phyloP scores from a whole-genome alignment of 2,888 invertebrate species.

The Microdon myrmicae region DNA sequence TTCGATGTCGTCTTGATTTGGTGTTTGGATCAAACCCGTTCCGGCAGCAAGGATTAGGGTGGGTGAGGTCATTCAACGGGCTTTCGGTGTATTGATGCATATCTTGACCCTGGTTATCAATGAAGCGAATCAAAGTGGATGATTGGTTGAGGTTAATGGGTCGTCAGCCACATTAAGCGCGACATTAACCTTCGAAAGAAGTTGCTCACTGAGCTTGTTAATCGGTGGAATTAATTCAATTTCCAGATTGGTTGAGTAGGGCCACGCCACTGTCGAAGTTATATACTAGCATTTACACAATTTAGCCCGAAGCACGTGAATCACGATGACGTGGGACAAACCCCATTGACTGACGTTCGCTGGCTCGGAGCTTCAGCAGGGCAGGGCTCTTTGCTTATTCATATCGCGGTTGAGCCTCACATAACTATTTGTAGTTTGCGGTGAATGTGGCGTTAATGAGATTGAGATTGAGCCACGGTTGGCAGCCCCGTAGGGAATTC shows the following conservation, averaged over 20 bases:
- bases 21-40: constrained; percentile 40
- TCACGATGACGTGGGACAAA: constrained; percentile 20
- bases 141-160: too few relatives aligned
- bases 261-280: constrained; percentile 11
- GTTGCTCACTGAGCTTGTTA: too few relatives aligned
- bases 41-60: constrained; percentile 17
- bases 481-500: constrained; percentile 29
- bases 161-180: too few relatives aligned
- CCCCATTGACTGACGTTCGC: constrained; percentile 16
- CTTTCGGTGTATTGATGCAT: constrained; percentile 24
- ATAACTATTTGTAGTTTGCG: constrained; percentile 28
- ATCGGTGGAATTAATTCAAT: constrained; percentile 34
- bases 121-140: constrained; percentile 24
- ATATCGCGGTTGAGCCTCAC: constrained; percentile 15
- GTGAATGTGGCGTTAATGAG: constrained; percentile 45
- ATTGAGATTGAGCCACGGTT: constrained; percentile 25
- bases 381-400: constrained; percentile 38
- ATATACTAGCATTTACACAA: background rate
- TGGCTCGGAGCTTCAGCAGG: constrained; percentile 2
- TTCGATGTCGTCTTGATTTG: constrained; percentile 33
- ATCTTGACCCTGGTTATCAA: constrained; percentile 34
- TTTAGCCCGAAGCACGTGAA: constrained; percentile 12
- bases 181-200: too few relatives aligned
- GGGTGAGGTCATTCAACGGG: constrained; percentile 40
- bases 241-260: constrained; percentile 3